A percentile compares a stretch with the other conserved stretches of the same genome.
phyloP scores from a whole-genome alignment of 1,140 invertebrate species.

The Vollenhovia emeryi region DNA sequence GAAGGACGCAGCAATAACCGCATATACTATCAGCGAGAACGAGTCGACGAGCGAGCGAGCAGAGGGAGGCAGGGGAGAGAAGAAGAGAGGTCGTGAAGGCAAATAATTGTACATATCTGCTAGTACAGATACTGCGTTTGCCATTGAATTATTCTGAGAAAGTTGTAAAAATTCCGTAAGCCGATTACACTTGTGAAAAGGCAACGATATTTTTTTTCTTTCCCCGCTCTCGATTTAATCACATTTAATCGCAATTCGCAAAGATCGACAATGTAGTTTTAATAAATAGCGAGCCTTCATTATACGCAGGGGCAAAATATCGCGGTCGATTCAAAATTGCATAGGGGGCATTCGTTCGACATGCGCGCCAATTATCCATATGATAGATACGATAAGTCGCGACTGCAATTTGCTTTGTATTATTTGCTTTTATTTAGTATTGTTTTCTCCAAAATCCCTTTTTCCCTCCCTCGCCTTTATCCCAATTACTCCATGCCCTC shows the following conservation, averaged over 20 bases:
- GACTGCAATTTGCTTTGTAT: constrained; percentile 74
- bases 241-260: constrained; percentile 22
- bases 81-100: background rate
- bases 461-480: constrained; percentile 55
- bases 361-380: constrained; percentile 63
- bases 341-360: constrained; percentile 55
- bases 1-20: constrained; percentile 17
- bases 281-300: constrained; percentile 38
- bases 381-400: constrained; percentile 66
- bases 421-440: constrained; percentile 73
- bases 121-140: background rate
- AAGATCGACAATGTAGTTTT: constrained; percentile 4
- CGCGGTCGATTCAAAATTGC: constrained; percentile 50
- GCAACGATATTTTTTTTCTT: background rate
- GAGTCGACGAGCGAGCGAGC: too few species aligned
- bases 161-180: background rate
- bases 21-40: background rate
- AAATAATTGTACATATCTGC: background rate
- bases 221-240: background rate
- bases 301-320: constrained; percentile 28
- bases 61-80: background rate
- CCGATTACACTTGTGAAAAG: background rate
- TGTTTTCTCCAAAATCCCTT: constrained; percentile 64
- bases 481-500: constrained; percentile 76
- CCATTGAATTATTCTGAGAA: constrained; percentile 17